Conservation (phyloP, 2,113 vertebrate species). For the Chionomys nivalis region DNA sequence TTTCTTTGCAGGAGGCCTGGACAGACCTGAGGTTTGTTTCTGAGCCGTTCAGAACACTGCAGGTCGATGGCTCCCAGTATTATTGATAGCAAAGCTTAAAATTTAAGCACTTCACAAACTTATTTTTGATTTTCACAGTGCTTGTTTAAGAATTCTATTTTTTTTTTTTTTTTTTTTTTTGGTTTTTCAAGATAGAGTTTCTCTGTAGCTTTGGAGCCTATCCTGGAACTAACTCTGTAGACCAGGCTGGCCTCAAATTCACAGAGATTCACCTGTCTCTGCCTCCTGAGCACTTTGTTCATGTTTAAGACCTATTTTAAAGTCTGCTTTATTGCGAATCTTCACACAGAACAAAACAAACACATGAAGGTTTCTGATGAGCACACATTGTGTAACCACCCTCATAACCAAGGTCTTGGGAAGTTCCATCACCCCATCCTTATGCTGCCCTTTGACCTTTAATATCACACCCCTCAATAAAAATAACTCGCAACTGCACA, state of each 20-base stretch:
- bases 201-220: too few relatives aligned
- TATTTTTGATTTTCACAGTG: not conserved
- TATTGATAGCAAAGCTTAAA: not conserved
- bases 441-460: not conserved
- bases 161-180: too few relatives aligned
- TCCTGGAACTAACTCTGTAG: too few relatives aligned
- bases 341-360: not conserved
- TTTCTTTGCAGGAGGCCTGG: not conserved
- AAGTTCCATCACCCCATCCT: not conserved
- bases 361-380: not conserved
- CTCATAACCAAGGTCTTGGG: not conserved
- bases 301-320: not conserved
- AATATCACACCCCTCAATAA: not conserved
- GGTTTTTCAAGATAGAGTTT: too few relatives aligned
- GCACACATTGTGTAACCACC: not conserved
- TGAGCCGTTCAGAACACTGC: not conserved
- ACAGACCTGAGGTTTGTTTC: not conserved
- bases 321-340: not conserved
- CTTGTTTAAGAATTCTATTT: not conserved
- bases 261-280: too few relatives aligned
- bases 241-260: too few relatives aligned
- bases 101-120: not conserved
- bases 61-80: not conserved
- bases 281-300: not conserved
- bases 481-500: accelerated